Percentiles rank a stretch among this genome's conserved stretches.
These are phyloP conservation scores for Cephus rjabovi DNA, from an alignment of 2,888 invertebrate species.

Conservation along the genomic window DNA sequence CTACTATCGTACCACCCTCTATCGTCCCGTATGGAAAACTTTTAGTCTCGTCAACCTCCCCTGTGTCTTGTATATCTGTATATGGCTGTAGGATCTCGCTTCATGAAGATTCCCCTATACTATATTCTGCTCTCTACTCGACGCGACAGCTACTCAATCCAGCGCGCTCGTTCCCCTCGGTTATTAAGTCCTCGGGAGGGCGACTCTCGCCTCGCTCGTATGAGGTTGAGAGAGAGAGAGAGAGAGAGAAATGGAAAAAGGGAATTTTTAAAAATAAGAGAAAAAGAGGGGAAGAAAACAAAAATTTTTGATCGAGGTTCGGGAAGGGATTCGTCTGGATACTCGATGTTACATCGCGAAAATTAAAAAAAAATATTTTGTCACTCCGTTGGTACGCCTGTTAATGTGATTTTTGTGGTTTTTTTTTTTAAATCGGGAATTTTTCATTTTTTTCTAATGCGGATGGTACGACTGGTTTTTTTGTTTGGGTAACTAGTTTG, in stretches of 20 bases:
- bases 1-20: slow-evolving; percentile 25
- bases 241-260: too few species aligned
- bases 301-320: slow-evolving; percentile 3
- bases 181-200: slow-evolving; percentile 36
- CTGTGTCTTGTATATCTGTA: neutral
- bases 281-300: slow-evolving; percentile 5
- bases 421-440: too few species aligned
- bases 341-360: too few species aligned
- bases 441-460: neutral
- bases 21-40: neutral
- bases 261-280: neutral
- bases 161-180: slow-evolving; percentile 23
- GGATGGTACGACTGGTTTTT: neutral
- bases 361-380: neutral
- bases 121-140: slow-evolving; percentile 5
- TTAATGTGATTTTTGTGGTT: slow-evolving; percentile 10
- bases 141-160: slow-evolving; percentile 29
- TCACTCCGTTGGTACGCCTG: slow-evolving; percentile 6
- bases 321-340: neutral
- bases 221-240: neutral
- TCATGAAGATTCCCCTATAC: neutral
- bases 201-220: neutral
- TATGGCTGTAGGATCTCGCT: neutral
- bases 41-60: neutral
- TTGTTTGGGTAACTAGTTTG: neutral